These are phyloP conservation scores for Platichthys stellatus DNA, from an alignment of 2,113 vertebrate species.

Conservation along the genomic window DNA sequence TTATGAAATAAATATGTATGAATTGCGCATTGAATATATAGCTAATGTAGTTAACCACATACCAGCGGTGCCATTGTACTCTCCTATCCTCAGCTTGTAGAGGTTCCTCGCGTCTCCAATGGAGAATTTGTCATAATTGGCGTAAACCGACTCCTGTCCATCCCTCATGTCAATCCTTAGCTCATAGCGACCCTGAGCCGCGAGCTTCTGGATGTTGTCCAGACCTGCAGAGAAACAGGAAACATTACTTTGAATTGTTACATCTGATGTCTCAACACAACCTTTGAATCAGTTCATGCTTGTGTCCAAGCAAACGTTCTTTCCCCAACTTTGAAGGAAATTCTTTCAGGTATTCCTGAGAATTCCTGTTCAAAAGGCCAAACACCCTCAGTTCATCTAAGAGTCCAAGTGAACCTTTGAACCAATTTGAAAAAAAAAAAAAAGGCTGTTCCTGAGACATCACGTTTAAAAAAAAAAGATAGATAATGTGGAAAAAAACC, in stretches of 20 bases:
- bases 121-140: constrained; percentile 93
- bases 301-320: no score
- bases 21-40: neutral
- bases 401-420: no score
- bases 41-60: constrained; percentile 14
- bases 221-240: constrained; percentile 83
- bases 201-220: constrained; percentile 94
- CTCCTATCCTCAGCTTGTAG: constrained; percentile 93
- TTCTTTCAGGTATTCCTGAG: no score
- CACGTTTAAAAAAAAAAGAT: no score
- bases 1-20: neutral
- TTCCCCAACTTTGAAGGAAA: no score
- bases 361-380: no score
- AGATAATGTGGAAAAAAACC: no score
- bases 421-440: no score
- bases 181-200: constrained; percentile 92
- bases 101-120: constrained; percentile 89
- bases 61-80: constrained; percentile 97
- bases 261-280: neutral
- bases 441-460: no score
- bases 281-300: neutral
- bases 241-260: neutral
- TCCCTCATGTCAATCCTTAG: constrained; percentile 95
- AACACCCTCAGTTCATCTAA: no score
- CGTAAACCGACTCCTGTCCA: constrained; percentile 88